Conservation (phyloP, 2,113 vertebrate genomes). For the Noturus placidus region DNA sequence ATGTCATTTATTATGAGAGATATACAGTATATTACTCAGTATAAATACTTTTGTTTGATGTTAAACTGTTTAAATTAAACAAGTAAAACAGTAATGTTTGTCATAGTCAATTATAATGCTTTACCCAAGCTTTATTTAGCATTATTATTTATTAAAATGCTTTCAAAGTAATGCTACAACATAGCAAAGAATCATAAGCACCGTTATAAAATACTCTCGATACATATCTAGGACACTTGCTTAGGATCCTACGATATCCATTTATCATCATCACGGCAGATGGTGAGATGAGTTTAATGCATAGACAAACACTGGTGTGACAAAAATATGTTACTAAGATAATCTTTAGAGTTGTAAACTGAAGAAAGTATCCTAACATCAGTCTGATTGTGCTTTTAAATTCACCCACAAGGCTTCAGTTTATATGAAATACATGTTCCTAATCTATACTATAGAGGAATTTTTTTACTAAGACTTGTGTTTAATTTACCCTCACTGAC, state of each 20-base stretch:
- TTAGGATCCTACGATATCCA: conserved; percentile 12
- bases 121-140: background rate
- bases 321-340: conserved; percentile 46
- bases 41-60: background rate
- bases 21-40: background rate
- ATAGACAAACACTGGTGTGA: conserved; percentile 36
- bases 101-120: background rate
- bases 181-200: background rate
- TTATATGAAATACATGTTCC: background rate
- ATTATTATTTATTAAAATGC: background rate
- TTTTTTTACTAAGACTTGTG: background rate
- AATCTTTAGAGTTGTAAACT: conserved; percentile 39
- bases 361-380: conserved; percentile 17
- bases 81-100: background rate
- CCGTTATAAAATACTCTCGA: background rate
- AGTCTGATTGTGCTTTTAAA: conserved; percentile 31
- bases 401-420: background rate
- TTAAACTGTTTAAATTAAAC: background rate
- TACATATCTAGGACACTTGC: conserved; percentile 16
- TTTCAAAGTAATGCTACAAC: background rate
- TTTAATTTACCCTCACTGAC: background rate
- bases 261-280: background rate
- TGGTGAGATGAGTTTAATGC: conserved; percentile 41
- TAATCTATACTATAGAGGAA: background rate
- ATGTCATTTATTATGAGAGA: background rate